Conservation (phyloP, 2,888 invertebrate species). For the Acrobasis consociella region DNA sequence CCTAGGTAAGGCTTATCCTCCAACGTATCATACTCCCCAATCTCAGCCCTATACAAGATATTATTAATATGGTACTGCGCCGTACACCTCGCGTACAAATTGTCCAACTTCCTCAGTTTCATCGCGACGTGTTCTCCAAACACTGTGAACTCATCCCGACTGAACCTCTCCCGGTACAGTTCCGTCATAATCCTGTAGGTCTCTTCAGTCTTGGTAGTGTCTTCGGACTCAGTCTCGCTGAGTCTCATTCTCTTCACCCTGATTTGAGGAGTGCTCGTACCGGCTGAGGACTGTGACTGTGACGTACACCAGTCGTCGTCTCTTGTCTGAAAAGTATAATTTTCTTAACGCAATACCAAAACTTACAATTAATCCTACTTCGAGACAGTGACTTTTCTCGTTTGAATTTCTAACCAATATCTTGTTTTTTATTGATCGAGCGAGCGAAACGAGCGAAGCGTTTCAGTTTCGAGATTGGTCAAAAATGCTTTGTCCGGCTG, state of each 20-base stretch:
- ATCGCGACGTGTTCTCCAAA: conserved; percentile 14
- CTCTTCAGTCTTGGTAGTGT: not conserved
- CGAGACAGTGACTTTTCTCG: too few relatives aligned
- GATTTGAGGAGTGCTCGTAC: not conserved
- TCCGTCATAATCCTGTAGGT: conserved; percentile 7
- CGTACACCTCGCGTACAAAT: conserved; percentile 12
- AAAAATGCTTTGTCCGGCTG: too few relatives aligned
- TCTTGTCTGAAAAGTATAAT: not conserved
- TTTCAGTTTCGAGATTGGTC: too few relatives aligned
- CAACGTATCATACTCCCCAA: conserved; percentile 12
- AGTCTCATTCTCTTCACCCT: not conserved
- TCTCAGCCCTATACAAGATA: conserved; percentile 19
- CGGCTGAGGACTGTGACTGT: not conserved
- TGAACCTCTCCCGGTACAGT: not conserved
- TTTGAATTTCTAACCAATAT: too few relatives aligned
- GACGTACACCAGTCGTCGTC: not conserved
- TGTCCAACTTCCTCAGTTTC: conserved; percentile 14
- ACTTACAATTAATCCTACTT: too few relatives aligned
- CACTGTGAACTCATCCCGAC: conserved; percentile 7
- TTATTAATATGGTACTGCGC: conserved; percentile 21
- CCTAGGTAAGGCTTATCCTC: conserved; percentile 9
- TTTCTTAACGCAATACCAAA: too few relatives aligned
- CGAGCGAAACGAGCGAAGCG: too few relatives aligned
- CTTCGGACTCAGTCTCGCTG: conserved; percentile 8
- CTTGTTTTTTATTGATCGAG: too few relatives aligned